Evolutionary conservation across 2,797 vertebrate genomes (phyloP).

Genomic region (Siniperca undulata): DNA sequence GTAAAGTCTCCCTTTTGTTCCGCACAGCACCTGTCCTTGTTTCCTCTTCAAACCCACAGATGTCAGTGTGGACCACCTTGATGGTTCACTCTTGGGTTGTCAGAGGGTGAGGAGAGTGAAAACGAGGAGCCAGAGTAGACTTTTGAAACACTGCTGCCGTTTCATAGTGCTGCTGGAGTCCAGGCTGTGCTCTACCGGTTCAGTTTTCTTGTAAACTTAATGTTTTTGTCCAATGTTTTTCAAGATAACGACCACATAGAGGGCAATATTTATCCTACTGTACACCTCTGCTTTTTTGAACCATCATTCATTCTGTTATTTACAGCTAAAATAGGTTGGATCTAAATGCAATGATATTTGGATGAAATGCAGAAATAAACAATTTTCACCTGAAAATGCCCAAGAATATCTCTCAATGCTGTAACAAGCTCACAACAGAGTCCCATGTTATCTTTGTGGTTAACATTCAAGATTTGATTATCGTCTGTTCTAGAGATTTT

Average conservation of each 20-base stretch:
- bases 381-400: slow-evolving; percentile 46
- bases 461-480: slow-evolving; percentile 5
- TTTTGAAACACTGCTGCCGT: slow-evolving; percentile 44
- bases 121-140: slow-evolving; percentile 15
- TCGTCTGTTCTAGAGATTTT: slow-evolving; percentile 10
- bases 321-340: slow-evolving; percentile 60
- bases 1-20: slow-evolving; percentile 30
- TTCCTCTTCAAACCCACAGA: slow-evolving; percentile 18
- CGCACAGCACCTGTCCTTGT: slow-evolving; percentile 7
- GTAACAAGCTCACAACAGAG: slow-evolving; percentile 16
- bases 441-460: slow-evolving; percentile 13
- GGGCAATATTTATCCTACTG: slow-evolving; percentile 53
- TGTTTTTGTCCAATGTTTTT: slow-evolving; percentile 48
- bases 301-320: slow-evolving; percentile 55
- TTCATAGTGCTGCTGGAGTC: slow-evolving; percentile 57
- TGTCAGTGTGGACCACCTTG: neutral
- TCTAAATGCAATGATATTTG: slow-evolving; percentile 67
- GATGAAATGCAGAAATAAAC: slow-evolving; percentile 63
- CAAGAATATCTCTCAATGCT: slow-evolving; percentile 36
- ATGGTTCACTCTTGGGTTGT: slow-evolving; percentile 12
- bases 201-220: slow-evolving; percentile 36
- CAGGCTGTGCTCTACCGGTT: slow-evolving; percentile 29
- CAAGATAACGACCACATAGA: slow-evolving; percentile 50
- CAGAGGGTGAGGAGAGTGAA: slow-evolving; percentile 16
- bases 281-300: slow-evolving; percentile 45